Evolutionary conservation across 2,113 vertebrate species (phyloP), one percentile per base, ranked within the genome.

Genomic region (Dasyprocta punctata): DNA sequence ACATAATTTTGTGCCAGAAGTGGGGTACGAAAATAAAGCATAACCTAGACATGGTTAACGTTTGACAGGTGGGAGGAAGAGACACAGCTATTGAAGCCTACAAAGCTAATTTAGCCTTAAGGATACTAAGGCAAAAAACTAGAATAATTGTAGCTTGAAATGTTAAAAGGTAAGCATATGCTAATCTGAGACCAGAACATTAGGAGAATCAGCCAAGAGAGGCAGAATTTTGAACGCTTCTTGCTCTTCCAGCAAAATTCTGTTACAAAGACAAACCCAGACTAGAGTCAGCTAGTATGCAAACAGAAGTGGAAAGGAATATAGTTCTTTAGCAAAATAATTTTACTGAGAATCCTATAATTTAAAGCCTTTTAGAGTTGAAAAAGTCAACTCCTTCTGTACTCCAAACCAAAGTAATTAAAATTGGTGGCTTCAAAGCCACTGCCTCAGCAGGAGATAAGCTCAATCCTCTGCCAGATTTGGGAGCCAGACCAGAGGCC

Each of bases 361-460:
- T 96, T 97, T 96, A 87, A 91, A 44, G 92, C 77, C 83, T 93
- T 88, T 63, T 83, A 95, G 80, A 44, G 89, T 90, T 97, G 93
- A 97, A 96, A 96, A 97, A 96, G 95, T 95, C 93, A 97, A 92
- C 80, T 96, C n/a, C 89, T 94, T 93, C 94, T 89, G 56, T 96
- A 91, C 75, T 96, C 75, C 60, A 96, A 92, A 94, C 95, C 96
- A 86, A 95, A 92, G 75, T 71, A 95, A 90, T 97, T 96, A 60
- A 84, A 97, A 81, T 84, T 95, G 95, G 90, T 97, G 92, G 56
- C 95, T 98, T 98, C 93, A 98, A 98, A 97, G 92, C 92, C 95
- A 96, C 61, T 87, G 89, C 80, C 67, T 94, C 96, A 63, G 84
- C 91, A 94, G 86, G 69, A 96, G 92, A 97, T 97, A 97, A 97